phyloP scores from a whole-genome alignment of 2,888 invertebrate genomes.

The Temnothorax rugatulus region DNA sequence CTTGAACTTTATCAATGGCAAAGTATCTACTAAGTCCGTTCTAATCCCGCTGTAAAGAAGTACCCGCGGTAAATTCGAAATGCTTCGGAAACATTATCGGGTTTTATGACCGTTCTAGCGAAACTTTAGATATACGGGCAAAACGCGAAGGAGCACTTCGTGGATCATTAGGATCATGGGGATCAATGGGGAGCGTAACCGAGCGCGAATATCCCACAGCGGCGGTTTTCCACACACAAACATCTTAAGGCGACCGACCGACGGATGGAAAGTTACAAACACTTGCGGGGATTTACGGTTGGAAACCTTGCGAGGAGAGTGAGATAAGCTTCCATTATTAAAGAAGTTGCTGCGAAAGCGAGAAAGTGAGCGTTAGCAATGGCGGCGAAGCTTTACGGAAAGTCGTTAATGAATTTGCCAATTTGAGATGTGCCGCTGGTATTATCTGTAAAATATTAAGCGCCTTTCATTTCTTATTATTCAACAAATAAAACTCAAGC shows the following conservation, averaged over 20 bases:
- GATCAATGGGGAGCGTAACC: conserved; percentile 36
- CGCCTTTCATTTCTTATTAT: neutral
- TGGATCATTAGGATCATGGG: conserved; percentile 16
- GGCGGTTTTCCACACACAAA: conserved; percentile 38
- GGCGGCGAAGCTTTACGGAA: neutral
- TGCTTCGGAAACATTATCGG: neutral
- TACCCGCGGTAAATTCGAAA: neutral
- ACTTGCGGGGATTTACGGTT: conserved; percentile 32
- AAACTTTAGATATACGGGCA: conserved; percentile 13
- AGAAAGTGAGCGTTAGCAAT: conserved; percentile 9
- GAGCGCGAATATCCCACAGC: conserved; percentile 12
- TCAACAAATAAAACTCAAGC: neutral
- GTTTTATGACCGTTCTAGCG: conserved; percentile 21
- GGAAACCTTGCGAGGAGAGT: neutral
- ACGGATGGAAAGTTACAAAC: conserved; percentile 32
- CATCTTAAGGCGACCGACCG: neutral
- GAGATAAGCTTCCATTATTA: conserved; percentile 36
- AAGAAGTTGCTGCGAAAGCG: conserved; percentile 19
- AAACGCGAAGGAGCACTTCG: neutral
- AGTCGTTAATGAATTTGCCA: conserved; percentile 34
- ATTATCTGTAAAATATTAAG: neutral
- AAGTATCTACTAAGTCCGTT: conserved; percentile 21
- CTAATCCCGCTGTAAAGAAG: neutral
- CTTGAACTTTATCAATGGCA: neutral
- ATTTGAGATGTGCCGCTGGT: neutral